A percentile compares a stretch with the other conserved stretches of the same genome.
phyloP scores from a whole-genome alignment of 2,113 vertebrate species.

The Gambusia affinis region DNA sequence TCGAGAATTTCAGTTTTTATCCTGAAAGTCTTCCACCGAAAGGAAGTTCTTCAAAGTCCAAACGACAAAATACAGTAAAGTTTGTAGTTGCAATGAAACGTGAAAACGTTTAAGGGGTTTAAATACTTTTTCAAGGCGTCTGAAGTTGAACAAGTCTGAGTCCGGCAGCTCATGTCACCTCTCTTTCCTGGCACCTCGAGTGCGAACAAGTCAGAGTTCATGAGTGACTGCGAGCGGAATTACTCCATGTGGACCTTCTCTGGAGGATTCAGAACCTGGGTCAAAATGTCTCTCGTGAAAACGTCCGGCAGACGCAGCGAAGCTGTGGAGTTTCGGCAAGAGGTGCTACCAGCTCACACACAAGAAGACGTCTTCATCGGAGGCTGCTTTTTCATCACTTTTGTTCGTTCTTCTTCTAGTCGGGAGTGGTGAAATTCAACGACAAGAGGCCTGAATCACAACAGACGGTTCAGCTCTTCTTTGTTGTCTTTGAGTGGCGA shows the following conservation, averaged over 20 bases:
- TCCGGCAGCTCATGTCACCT: background rate
- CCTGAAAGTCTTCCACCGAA: background rate
- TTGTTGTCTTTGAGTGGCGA: conserved; percentile 96
- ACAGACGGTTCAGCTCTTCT: conserved; percentile 87
- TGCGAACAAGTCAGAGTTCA: conserved; percentile 85
- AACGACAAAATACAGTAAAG: background rate
- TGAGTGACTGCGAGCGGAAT: conserved; percentile 93
- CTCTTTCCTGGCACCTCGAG: conserved; percentile 66
- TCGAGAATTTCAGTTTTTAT: too few species aligned
- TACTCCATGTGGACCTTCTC: conserved; percentile 98
- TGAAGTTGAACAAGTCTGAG: background rate
- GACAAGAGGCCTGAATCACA: conserved; percentile 81
- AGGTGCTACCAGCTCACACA: conserved; percentile 63
- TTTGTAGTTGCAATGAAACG: background rate
- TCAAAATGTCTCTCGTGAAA: conserved; percentile 96
- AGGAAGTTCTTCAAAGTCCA: background rate
- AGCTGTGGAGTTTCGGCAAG: conserved; percentile 92
- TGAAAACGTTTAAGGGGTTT: background rate
- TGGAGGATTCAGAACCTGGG: conserved; percentile 96
- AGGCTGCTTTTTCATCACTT: background rate
- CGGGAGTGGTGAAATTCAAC: conserved; percentile 93
- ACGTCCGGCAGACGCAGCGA: conserved; percentile 88
- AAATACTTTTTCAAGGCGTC: background rate
- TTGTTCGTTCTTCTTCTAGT: conserved; percentile 75
- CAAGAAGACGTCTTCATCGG: background rate